Percentiles rank a stretch among this genome's conserved stretches.
These are phyloP conservation scores for Ennomos quercinarius DNA, from an alignment of 2,888 invertebrate species.

Conservation along the genomic window DNA sequence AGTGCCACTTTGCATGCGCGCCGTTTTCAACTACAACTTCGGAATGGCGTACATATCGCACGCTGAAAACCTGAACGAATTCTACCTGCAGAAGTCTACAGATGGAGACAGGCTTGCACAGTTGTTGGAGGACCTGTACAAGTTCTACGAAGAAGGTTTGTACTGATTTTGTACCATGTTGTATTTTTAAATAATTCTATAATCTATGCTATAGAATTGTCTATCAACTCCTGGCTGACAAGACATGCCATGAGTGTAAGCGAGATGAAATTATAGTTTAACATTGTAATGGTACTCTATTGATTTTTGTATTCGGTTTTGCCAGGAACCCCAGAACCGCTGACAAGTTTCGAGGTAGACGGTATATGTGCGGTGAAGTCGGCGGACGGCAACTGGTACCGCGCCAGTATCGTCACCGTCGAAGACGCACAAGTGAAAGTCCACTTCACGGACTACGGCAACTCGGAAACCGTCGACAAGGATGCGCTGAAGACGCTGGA, in stretches of 20 bases:
- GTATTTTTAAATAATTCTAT: neutral
- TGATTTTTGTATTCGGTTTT: constrained; percentile 17
- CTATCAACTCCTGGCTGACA: no score
- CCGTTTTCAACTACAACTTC: constrained; percentile 86
- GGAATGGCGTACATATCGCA: constrained; percentile 86
- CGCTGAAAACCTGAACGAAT: constrained; percentile 82
- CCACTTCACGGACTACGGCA: constrained; percentile 90
- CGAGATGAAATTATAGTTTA: no score
- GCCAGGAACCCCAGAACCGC: constrained; percentile 67
- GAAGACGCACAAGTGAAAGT: constrained; percentile 78
- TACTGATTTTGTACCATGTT: constrained; percentile 12
- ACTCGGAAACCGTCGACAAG: constrained; percentile 83
- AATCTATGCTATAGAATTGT: no score
- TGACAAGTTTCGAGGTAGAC: constrained; percentile 77
- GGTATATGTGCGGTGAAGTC: constrained; percentile 87
- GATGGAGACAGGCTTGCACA: constrained; percentile 80
- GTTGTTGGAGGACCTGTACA: constrained; percentile 86
- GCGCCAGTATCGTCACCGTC: constrained; percentile 82
- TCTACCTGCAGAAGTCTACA: constrained; percentile 86
- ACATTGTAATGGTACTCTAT: no score
- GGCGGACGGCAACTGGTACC: constrained; percentile 89
- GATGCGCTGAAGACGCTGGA: constrained; percentile 79
- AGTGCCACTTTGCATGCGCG: constrained; percentile 85
- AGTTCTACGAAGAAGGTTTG: constrained; percentile 78
- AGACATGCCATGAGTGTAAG: no score